phyloP scores from a whole-genome alignment of 2,888 invertebrate genomes.

The Heterodera filipjevi region DNA sequence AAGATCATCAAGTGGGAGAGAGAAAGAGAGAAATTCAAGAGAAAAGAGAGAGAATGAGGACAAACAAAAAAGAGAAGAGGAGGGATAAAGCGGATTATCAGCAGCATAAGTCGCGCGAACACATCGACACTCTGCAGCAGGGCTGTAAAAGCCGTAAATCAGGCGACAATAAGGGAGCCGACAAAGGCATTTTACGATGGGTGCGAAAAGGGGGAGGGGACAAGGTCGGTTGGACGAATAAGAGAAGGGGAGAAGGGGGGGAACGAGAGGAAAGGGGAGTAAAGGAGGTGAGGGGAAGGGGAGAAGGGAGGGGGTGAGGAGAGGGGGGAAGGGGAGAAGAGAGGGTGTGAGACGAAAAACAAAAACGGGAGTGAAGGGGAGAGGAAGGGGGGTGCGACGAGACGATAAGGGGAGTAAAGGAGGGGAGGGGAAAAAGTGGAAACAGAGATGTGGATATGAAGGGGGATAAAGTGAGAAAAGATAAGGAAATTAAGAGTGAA shows the following conservation, averaged over 20 bases:
- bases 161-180: conserved; percentile 8
- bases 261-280: neutral
- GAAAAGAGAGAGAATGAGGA: neutral
- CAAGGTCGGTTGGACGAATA: conserved; percentile 1
- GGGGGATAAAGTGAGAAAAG: neutral
- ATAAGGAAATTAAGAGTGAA: neutral
- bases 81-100: conserved; percentile 13
- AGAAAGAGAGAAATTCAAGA: neutral
- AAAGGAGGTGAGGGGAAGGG: neutral
- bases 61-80: neutral
- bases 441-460: neutral
- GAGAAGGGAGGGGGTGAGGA: neutral
- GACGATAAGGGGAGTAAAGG: neutral
- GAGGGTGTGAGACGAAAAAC: neutral
- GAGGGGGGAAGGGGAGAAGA: neutral
- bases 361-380: neutral
- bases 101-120: conserved; percentile 13
- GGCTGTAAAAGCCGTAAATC: conserved; percentile 22
- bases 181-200: conserved; percentile 14
- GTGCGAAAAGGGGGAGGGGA: conserved; percentile 10
- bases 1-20: neutral
- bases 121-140: neutral
- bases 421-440: neutral
- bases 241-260: neutral
- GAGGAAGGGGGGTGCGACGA: neutral